Evolutionary conservation across 2,113 vertebrate genomes (phyloP).

Genomic region (Macroglossus sobrinus): DNA sequence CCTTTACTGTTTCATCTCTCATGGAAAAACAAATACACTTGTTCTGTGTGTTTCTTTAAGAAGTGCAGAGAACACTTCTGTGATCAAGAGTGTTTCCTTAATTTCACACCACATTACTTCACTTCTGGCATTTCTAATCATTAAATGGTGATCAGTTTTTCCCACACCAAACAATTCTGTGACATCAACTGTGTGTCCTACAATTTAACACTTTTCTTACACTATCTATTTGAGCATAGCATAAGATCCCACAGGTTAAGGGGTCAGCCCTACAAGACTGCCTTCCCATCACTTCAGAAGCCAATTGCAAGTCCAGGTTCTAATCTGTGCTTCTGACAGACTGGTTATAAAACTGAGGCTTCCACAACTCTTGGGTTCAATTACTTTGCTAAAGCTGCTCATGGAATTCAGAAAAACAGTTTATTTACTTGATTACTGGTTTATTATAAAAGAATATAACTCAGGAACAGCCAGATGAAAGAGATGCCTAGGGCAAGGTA

Average conservation of each 20-base stretch:
- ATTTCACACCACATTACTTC: neutral
- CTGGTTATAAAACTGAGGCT: neutral
- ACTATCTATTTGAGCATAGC: neutral
- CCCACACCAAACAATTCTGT: neutral
- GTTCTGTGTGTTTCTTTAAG: neutral
- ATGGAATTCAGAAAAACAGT: neutral
- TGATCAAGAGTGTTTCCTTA: neutral
- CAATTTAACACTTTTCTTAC: neutral
- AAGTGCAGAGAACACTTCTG: neutral
- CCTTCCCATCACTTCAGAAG: neutral
- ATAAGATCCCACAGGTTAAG: neutral
- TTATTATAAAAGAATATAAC: neutral
- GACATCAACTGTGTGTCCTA: neutral
- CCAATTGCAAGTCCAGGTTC: neutral
- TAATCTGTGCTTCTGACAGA: neutral
- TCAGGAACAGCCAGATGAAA: neutral
- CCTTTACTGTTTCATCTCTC: neutral
- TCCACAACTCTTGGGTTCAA: neutral
- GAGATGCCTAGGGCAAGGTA: neutral
- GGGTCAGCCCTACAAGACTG: neutral
- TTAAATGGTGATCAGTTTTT: neutral
- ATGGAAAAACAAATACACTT: neutral
- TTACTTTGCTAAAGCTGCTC: neutral
- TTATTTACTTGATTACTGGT: neutral
- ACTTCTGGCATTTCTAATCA: neutral